These are phyloP conservation scores for Nephrotoma appendiculata DNA, from an alignment of 2,888 invertebrate genomes.

Conservation along the genomic window DNA sequence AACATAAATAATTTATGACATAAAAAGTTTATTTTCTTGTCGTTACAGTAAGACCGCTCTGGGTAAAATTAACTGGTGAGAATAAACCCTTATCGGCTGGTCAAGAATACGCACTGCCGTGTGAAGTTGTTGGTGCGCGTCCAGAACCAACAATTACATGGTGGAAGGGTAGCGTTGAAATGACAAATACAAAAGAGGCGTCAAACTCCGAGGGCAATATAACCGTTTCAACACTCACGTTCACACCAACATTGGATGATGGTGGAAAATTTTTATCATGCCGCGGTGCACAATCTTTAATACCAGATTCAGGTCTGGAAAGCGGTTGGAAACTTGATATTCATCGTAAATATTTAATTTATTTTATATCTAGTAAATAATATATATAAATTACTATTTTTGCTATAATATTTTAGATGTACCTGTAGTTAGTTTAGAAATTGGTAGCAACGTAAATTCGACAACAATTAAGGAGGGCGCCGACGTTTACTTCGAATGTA, in stretches of 20 bases:
- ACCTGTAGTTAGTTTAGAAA: conserved; percentile 54
- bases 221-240: conserved; percentile 48
- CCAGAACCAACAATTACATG: conserved; percentile 50
- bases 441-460: conserved; percentile 60
- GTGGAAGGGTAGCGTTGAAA: conserved; percentile 46
- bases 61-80: conserved; percentile 43
- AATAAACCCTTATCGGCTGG: conserved; percentile 48
- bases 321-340: conserved; percentile 53
- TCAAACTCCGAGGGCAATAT: conserved; percentile 45
- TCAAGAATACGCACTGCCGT: conserved; percentile 44
- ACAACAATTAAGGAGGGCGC: conserved; percentile 63
- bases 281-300: conserved; percentile 32
- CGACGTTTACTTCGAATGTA: conserved; percentile 70
- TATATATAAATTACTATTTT: not conserved
- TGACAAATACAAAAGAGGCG: conserved; percentile 41
- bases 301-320: conserved; percentile 41
- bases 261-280: conserved; percentile 39
- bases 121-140: conserved; percentile 49
- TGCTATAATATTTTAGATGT: conserved; percentile 38
- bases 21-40: conserved; percentile 21
- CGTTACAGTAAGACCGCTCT: conserved; percentile 42
- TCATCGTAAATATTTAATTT: conserved; percentile 38
- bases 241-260: conserved; percentile 48
- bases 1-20: not conserved
- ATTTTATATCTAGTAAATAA: not conserved